Conservation (phyloP, 2,113 vertebrate species). For the Paraplagusia blochii region DNA sequence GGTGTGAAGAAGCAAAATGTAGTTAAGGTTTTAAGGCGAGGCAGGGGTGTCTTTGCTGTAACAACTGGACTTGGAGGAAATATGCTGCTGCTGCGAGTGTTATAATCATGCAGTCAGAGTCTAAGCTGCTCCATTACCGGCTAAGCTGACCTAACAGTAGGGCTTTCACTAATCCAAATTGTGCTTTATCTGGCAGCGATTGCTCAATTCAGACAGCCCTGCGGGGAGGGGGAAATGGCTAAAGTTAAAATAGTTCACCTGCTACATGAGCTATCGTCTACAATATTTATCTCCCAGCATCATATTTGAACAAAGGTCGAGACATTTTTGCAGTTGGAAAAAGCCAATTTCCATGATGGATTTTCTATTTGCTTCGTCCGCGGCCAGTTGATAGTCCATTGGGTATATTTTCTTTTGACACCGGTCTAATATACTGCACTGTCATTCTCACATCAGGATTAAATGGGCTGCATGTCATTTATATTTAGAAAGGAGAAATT, state of each 20-base stretch:
- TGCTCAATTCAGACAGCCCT: conserved; percentile 66
- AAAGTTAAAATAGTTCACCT: conserved; percentile 48
- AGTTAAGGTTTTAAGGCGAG: conserved; percentile 19
- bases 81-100: conserved; percentile 64
- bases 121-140: conserved; percentile 80
- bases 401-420: conserved; percentile 39
- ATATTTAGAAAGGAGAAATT: conserved; percentile 36
- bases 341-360: conserved; percentile 33
- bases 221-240: conserved; percentile 21
- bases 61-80: conserved; percentile 76
- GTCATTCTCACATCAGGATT: conserved; percentile 26
- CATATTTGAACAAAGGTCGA: conserved; percentile 28
- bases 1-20: conserved; percentile 8
- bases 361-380: conserved; percentile 27
- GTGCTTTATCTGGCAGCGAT: conserved; percentile 73
- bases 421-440: conserved; percentile 35
- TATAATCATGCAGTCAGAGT: conserved; percentile 74
- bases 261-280: conserved; percentile 42
- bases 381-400: conserved; percentile 37
- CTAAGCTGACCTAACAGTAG: conserved; percentile 78
- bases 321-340: conserved; percentile 19
- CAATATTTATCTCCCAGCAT: conserved; percentile 48
- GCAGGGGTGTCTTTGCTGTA: conserved; percentile 55
- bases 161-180: conserved; percentile 77
- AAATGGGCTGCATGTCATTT: conserved; percentile 44